phyloP scores from a whole-genome alignment of 2,113 vertebrate species.

The Platanista minor region DNA sequence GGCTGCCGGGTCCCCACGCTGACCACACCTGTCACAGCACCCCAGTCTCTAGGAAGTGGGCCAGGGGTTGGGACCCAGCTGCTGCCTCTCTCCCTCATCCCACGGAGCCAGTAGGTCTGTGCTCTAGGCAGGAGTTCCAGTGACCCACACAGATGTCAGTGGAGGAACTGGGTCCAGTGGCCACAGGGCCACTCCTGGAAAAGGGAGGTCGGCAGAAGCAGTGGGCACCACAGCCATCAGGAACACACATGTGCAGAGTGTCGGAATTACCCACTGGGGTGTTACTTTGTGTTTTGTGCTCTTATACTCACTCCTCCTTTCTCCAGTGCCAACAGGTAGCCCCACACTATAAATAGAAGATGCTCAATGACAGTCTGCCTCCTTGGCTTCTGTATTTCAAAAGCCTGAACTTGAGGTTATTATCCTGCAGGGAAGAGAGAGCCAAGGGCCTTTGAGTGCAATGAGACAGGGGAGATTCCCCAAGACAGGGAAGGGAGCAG shows the following conservation, averaged over 20 bases:
- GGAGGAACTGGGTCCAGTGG: fast-evolving
- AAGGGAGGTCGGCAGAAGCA: background rate
- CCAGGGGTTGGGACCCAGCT: fast-evolving
- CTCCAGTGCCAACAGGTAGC: background rate
- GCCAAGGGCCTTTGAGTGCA: background rate
- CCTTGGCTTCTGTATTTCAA: background rate
- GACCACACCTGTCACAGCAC: background rate
- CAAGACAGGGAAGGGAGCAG: fast-evolving
- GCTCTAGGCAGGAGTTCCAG: background rate
- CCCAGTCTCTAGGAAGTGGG: too few relatives aligned
- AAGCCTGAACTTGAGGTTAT: background rate
- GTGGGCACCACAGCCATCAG: fast-evolving
- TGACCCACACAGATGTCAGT: background rate
- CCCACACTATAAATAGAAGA: background rate
- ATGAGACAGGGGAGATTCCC: background rate
- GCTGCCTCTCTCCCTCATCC: fast-evolving
- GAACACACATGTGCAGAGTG: fast-evolving
- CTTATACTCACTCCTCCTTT: background rate
- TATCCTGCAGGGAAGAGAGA: background rate
- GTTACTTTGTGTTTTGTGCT: background rate
- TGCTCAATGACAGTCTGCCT: background rate
- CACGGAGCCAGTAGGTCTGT: background rate
- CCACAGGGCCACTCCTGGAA: background rate
- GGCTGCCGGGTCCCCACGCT: background rate
- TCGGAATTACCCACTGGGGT: fast-evolving